Percentiles rank a stretch among this genome's conserved stretches.
Evolutionary conservation across 2,113 vertebrate species (phyloP).

Genomic region (Protobothrops mucrosquamatus): DNA sequence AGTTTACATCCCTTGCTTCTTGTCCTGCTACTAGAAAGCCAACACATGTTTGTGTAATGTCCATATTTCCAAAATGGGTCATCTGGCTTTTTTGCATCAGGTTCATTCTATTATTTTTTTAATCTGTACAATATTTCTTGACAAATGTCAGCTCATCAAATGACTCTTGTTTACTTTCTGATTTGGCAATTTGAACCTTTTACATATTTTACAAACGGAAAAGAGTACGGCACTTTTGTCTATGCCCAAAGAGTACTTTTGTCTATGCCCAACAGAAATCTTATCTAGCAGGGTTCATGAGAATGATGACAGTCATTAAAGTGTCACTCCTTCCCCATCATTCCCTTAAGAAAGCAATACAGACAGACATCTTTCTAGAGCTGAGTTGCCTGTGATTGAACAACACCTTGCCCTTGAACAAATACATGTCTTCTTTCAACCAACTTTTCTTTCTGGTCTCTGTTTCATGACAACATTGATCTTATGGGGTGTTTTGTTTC

Average conservation of each 20-base stretch:
- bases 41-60: not conserved
- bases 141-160: not conserved
- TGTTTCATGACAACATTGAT: not conserved
- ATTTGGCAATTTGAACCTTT: not conserved
- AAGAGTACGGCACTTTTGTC: not conserved
- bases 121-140: not conserved
- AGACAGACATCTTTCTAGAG: not conserved
- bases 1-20: too few species aligned
- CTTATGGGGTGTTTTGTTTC: not conserved
- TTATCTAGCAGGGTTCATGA: not conserved
- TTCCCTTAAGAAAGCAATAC: not conserved
- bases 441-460: not conserved
- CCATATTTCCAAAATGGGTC: not conserved
- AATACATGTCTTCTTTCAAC: not conserved
- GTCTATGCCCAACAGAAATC: not conserved
- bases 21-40: not conserved
- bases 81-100: not conserved
- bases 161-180: not conserved
- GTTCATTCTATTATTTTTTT: not conserved
- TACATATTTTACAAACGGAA: not conserved
- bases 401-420: not conserved
- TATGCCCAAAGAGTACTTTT: not conserved
- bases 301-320: not conserved
- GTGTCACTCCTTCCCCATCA: not conserved
- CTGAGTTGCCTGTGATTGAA: not conserved